Base-by-base conservation (phyloP, 2,888 invertebrate genomes). In the Oscheius sp. region DNA sequence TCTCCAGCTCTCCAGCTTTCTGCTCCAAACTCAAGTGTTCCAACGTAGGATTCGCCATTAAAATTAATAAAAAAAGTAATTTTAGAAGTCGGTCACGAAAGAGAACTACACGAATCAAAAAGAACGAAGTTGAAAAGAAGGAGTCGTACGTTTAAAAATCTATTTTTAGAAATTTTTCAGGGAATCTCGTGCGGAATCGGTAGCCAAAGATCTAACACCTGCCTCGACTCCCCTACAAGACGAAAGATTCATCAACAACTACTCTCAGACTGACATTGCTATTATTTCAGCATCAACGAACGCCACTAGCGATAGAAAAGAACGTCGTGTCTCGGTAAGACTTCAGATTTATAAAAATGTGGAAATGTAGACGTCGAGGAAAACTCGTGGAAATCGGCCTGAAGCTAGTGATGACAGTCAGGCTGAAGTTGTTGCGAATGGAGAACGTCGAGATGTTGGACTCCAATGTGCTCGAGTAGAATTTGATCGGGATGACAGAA, bases 401-500 rank as follows among this genome's bases (percentile, higher is more conserved):
- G 67, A 68, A 23, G 42, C 64, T 15, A 34, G 34, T 4, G 39
- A 52, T 6, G 4, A 10, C 4, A 3, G 27, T 5, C n/a, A 1
- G 25, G 20, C 17, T 1, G 34, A 45, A 29, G 33, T 31, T n/a
- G n/a, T n/a, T n/a, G 64, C 25, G 12, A 39, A 65, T 25, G 25
- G 39, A 6, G 23, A 48, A 20, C 37, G 58, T 12, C 50, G 57
- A 15, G 39, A 64, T 12, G n/a, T 58, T 8, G 69, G 29, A 20
- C 20, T 45, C 0, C 72, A 72, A 42, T 69, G 69, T 23, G 17
- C 39, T 10, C 33, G 66, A 8, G 50, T 72, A 0, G 72, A 72
- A 1, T 57, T 74, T 20, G 71, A 74, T 0, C 61, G 69, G 25
- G 70, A 73, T 33, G 74, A 75, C 15, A 42, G 65, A 34, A 55